phyloP scores from a whole-genome alignment of 2,113 vertebrate genomes.

The Barbus barbus region DNA sequence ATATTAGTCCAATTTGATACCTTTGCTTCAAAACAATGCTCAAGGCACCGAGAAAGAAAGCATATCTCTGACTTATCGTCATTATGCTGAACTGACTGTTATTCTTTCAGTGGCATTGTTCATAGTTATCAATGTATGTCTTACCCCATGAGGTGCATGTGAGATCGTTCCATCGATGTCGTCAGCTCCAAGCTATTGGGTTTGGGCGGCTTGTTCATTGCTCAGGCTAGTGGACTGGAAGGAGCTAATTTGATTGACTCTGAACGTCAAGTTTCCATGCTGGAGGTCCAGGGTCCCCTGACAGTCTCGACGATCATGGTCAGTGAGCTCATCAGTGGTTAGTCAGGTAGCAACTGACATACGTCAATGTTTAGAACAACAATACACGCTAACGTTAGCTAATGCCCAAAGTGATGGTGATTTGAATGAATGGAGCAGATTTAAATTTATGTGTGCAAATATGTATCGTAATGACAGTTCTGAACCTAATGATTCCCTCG shows the following conservation, averaged over 20 bases:
- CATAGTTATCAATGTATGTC: conserved; percentile 58
- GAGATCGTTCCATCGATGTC: conserved; percentile 62
- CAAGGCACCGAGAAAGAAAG: conserved; percentile 42
- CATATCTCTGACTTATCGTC: conserved; percentile 3
- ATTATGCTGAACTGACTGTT: conserved; percentile 15
- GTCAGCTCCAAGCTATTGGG: conserved; percentile 56
- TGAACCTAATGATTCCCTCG: conserved; percentile 45
- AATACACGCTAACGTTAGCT: conserved; percentile 40
- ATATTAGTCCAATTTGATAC: conserved; percentile 55
- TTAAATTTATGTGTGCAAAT: conserved; percentile 24
- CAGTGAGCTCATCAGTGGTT: conserved; percentile 76
- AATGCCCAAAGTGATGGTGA: conserved; percentile 52
- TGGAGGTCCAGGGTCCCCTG: conserved; percentile 67
- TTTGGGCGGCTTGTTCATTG: conserved; percentile 53
- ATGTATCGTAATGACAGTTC: conserved; percentile 46
- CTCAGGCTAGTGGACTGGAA: conserved; percentile 73
- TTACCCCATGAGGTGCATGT: conserved; percentile 63
- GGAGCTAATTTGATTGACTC: conserved; percentile 80
- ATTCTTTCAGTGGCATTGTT: conserved; percentile 43
- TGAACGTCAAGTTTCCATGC: conserved; percentile 62
- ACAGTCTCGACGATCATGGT: conserved; percentile 75
- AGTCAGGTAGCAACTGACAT: conserved; percentile 76
- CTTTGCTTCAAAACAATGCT: conserved; percentile 51
- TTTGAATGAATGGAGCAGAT: conserved; percentile 43
- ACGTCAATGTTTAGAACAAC: conserved; percentile 70